Conservation (phyloP, 53 echinoderm and acorn worm species). For the Temnopleurus reevesii region DNA sequence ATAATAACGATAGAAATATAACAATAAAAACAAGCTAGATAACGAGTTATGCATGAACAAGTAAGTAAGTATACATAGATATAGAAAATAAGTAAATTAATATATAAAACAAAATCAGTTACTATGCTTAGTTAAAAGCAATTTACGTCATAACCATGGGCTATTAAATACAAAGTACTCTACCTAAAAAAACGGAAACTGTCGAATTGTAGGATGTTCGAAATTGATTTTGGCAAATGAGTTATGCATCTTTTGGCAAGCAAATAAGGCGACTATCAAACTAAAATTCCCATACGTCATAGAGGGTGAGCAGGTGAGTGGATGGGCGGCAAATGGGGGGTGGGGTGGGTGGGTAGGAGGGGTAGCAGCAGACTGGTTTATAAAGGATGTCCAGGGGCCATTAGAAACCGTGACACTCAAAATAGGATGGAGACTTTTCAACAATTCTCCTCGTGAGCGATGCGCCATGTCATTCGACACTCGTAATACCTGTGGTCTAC, state of each 20-base stretch:
- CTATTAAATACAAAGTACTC: too few species aligned
- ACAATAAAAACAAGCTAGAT: too few species aligned
- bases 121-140: too few species aligned
- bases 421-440: conserved; percentile 53
- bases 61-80: too few species aligned
- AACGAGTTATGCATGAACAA: too few species aligned
- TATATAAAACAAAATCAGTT: too few species aligned
- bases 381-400: conserved; percentile 53
- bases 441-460: conserved; percentile 39
- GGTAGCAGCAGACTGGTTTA: neutral
- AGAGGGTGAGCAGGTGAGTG: neutral
- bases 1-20: too few species aligned
- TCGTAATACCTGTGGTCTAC: conserved; percentile 63
- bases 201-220: neutral
- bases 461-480: conserved; percentile 47
- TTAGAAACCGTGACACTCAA: conserved; percentile 58
- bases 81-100: too few species aligned
- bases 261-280: neutral
- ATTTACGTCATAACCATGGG: too few species aligned
- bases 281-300: too few species aligned
- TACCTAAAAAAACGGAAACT: too few species aligned
- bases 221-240: neutral
- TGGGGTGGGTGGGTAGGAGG: neutral
- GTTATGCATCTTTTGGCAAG: conserved; percentile 8
- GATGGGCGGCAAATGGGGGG: neutral